A percentile compares a stretch with the other conserved stretches of the same genome.
Evolutionary conservation across 2,888 invertebrate genomes (phyloP).

Genomic region (Lasioglossum leucozonium): DNA sequence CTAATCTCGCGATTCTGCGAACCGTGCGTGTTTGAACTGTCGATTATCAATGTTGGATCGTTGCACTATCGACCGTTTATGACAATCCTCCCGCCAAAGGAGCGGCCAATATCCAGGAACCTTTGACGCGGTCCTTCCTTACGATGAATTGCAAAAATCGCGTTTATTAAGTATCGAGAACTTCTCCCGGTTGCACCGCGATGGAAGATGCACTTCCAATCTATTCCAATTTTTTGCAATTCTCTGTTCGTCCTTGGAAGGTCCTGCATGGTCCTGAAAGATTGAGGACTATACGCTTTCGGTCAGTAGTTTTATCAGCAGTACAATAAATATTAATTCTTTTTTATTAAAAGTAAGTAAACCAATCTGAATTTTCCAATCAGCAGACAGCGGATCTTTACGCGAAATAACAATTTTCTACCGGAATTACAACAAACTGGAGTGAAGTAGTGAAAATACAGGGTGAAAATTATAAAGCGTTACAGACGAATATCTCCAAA

Average conservation of each 20-base stretch:
- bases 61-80: background rate
- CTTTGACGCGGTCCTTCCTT: background rate
- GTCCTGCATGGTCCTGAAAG: too few relatives aligned
- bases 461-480: too few relatives aligned
- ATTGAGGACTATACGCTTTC: background rate
- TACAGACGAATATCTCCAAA: too few relatives aligned
- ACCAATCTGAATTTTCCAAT: too few relatives aligned
- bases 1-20: conserved; percentile 2
- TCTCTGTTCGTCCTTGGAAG: background rate
- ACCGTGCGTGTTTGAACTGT: background rate
- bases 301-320: too few relatives aligned
- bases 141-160: background rate
- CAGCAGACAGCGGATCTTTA: too few relatives aligned
- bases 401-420: background rate
- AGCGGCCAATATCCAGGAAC: background rate
- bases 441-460: too few relatives aligned
- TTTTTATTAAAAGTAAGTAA: too few relatives aligned
- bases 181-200: background rate
- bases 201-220: too few relatives aligned
- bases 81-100: background rate
- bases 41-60: background rate
- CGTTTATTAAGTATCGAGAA: background rate
- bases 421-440: background rate
- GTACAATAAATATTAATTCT: too few relatives aligned
- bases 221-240: background rate